These are phyloP conservation scores for Neomorphus geoffroyi DNA, from an alignment of 2,797 vertebrate genomes.

Conservation along the genomic window DNA sequence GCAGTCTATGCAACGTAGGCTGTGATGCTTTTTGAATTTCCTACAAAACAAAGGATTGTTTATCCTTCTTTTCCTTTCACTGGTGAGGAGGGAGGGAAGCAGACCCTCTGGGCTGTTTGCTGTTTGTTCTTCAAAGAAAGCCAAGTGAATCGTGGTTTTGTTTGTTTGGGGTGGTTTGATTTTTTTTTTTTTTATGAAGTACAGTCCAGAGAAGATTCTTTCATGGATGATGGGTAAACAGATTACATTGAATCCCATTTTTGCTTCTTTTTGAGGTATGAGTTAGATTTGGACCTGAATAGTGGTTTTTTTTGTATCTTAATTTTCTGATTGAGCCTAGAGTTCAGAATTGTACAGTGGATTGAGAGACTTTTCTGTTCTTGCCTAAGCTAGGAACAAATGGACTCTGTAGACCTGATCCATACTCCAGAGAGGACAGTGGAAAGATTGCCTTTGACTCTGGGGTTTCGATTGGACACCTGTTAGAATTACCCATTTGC, in stretches of 20 bases:
- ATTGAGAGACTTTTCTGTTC: not conserved
- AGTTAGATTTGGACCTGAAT: not conserved
- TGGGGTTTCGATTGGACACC: not conserved
- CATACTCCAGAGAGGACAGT: not conserved
- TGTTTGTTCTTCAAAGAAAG: constrained; percentile 16
- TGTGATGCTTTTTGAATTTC: not conserved
- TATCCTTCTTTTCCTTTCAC: not conserved
- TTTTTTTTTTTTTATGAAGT: not conserved
- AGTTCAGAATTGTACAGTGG: not conserved
- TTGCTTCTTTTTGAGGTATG: not conserved
- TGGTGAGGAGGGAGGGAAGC: not conserved
- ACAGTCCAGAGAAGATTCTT: not conserved
- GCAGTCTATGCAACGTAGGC: not conserved
- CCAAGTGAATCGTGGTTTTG: not conserved
- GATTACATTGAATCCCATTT: not conserved
- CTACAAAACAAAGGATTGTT: not conserved
- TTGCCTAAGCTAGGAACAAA: not conserved
- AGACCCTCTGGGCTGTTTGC: not conserved
- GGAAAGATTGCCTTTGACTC: not conserved
- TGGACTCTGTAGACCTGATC: not conserved
- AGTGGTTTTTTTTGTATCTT: not conserved
- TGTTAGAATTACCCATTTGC: not conserved
- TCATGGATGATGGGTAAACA: not conserved
- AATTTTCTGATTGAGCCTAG: not conserved
- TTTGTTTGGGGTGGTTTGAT: no score